A percentile compares a stretch with the other conserved stretches of the same genome.
Conservation (phyloP, 2,888 invertebrate genomes). For the Criorhina ranunculi region DNA sequence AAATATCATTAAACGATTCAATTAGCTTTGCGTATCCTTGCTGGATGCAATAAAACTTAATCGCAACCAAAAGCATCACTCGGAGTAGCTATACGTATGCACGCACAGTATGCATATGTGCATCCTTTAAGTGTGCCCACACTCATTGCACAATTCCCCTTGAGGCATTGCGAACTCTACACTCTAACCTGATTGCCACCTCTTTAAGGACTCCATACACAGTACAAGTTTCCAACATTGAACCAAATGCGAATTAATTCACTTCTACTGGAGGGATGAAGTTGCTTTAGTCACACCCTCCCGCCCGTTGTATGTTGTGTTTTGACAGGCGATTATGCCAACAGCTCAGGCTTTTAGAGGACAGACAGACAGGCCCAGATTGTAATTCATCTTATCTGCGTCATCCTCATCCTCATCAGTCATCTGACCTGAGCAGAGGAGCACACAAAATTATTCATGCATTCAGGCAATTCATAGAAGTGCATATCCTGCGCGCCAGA, state of each 20-base stretch:
- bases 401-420: slow-evolving; percentile 65
- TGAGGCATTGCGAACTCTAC: slow-evolving; percentile 25
- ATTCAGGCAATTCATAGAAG: slow-evolving; percentile 55
- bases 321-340: slow-evolving; percentile 36
- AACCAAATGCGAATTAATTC: slow-evolving; percentile 47
- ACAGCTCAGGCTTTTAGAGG: not conserved
- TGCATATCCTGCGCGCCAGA: slow-evolving; percentile 49
- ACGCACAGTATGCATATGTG: slow-evolving; percentile 24
- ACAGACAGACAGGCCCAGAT: slow-evolving; percentile 19
- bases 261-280: slow-evolving; percentile 27
- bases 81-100: not conserved
- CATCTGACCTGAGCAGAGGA: slow-evolving; percentile 65
- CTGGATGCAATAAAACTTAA: slow-evolving; percentile 42
- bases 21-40: slow-evolving; percentile 48
- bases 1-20: slow-evolving; percentile 69
- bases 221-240: not conserved
- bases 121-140: not conserved
- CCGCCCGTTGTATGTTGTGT: not conserved
- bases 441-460: slow-evolving; percentile 69
- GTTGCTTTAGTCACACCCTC: not conserved
- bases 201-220: slow-evolving; percentile 2
- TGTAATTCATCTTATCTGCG: slow-evolving; percentile 67
- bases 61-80: slow-evolving; percentile 56
- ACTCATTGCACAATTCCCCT: not conserved
- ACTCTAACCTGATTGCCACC: not conserved